phyloP scores from a whole-genome alignment of 2,888 invertebrate species.

The Tridacna crocea region DNA sequence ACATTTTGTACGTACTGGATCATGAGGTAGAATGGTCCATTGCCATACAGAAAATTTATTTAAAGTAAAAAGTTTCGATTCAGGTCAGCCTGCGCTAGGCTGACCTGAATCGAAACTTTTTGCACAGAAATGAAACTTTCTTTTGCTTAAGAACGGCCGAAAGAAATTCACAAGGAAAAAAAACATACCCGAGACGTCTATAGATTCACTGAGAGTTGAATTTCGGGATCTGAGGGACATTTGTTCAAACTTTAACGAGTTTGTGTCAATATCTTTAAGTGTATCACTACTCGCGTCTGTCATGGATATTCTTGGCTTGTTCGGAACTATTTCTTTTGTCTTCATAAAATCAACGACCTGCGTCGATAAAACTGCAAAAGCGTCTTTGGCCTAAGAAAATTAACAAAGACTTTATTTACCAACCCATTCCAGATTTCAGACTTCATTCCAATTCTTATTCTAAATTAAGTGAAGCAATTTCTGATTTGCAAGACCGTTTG shows the following conservation, averaged over 20 bases:
- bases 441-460: no score
- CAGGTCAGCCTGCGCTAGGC: no score
- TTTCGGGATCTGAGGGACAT: slow-evolving; percentile 4
- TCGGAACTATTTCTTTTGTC: slow-evolving; percentile 62
- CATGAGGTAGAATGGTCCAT: no score
- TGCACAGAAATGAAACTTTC: no score
- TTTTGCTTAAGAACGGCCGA: not conserved
- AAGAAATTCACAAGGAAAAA: not conserved
- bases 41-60: no score
- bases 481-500: no score
- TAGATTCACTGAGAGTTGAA: slow-evolving; percentile 7
- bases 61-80: no score
- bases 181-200: slow-evolving; percentile 9
- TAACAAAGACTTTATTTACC: not conserved
- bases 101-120: no score
- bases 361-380: slow-evolving; percentile 68
- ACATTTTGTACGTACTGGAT: no score
- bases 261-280: slow-evolving; percentile 2
- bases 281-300: slow-evolving; percentile 14
- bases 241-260: not conserved
- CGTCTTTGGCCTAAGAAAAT: slow-evolving; percentile 63
- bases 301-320: slow-evolving; percentile 52
- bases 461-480: no score
- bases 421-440: not conserved
- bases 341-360: slow-evolving; percentile 71